Evolutionary conservation across 2,113 vertebrate genomes (phyloP).

Genomic region (Tiliqua scincoides): DNA sequence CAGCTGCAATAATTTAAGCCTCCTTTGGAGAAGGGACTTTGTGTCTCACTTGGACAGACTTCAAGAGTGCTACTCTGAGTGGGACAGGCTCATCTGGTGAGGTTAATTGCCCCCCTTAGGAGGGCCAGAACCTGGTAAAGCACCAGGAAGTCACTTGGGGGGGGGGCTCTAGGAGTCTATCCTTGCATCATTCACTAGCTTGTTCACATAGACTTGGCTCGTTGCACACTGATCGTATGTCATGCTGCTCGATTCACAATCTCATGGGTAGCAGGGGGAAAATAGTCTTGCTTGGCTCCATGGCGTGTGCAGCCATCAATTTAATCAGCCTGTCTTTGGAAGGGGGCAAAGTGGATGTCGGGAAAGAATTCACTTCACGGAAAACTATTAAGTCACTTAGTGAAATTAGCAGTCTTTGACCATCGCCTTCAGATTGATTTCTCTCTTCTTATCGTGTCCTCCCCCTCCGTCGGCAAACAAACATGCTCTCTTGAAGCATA

Average conservation of each 20-base stretch:
- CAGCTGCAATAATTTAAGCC: no score
- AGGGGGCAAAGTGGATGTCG: conserved; percentile 22
- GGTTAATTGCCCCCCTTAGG: background rate
- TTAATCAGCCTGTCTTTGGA: conserved; percentile 31
- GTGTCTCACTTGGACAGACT: no score
- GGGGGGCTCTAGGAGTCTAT: background rate
- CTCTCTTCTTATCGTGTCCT: conserved; percentile 46
- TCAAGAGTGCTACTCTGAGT: background rate
- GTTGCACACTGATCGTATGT: background rate
- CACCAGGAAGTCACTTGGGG: background rate
- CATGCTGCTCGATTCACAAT: background rate
- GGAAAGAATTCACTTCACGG: conserved; percentile 55
- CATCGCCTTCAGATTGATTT: conserved; percentile 32
- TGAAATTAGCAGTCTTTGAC: conserved; percentile 50
- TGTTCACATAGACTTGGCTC: conserved; percentile 15
- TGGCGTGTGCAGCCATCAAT: conserved; percentile 33
- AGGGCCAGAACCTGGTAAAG: background rate
- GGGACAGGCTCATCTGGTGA: background rate
- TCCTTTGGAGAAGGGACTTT: no score
- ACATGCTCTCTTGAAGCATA: conserved; percentile 56
- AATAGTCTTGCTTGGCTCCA: background rate
- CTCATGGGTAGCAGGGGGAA: background rate
- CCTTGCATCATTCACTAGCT: background rate
- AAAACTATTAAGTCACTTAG: conserved; percentile 54
- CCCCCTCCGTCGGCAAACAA: conserved; percentile 59